Conservation (phyloP, 1,140 invertebrate species). For the Homarus americanus region DNA sequence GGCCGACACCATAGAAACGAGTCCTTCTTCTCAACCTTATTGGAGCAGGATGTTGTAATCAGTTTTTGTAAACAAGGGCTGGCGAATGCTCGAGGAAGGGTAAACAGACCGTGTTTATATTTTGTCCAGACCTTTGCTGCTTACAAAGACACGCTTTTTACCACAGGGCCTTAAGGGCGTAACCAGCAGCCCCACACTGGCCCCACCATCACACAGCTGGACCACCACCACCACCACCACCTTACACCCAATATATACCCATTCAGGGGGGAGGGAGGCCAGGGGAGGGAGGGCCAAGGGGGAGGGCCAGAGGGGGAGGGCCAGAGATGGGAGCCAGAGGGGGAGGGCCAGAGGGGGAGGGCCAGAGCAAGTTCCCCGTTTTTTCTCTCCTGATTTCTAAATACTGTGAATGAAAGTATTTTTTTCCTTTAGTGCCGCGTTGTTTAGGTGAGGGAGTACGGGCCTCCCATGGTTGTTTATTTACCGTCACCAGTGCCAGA, state of each 20-base stretch:
- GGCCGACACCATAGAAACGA: constrained; percentile 18
- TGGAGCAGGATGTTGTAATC: constrained; percentile 66
- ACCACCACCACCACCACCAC: neutral
- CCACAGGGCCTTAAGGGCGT: constrained; percentile 24
- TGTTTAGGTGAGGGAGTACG: constrained; percentile 53
- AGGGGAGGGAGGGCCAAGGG: too few species aligned
- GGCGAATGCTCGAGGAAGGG: constrained; percentile 57
- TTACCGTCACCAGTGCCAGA: constrained; percentile 1
- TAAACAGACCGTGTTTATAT: constrained; percentile 69
- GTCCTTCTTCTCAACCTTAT: constrained; percentile 7
- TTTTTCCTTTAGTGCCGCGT: constrained; percentile 28
- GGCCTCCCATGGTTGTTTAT: constrained; percentile 24
- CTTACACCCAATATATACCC: neutral
- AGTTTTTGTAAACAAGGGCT: constrained; percentile 69
- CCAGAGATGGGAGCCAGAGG: too few species aligned
- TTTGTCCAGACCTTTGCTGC: constrained; percentile 64
- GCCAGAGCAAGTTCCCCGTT: too few species aligned
- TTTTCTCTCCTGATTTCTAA: neutral
- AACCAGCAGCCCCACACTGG: constrained; percentile 2
- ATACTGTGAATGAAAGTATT: neutral
- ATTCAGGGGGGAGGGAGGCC: too few species aligned
- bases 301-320: too few species aligned
- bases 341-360: too few species aligned
- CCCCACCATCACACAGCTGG: neutral
- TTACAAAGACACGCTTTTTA: constrained; percentile 71